These are phyloP conservation scores for Scaptodrosophila lebanonensis DNA, from an alignment of 1,140 invertebrate species.

Conservation along the genomic window DNA sequence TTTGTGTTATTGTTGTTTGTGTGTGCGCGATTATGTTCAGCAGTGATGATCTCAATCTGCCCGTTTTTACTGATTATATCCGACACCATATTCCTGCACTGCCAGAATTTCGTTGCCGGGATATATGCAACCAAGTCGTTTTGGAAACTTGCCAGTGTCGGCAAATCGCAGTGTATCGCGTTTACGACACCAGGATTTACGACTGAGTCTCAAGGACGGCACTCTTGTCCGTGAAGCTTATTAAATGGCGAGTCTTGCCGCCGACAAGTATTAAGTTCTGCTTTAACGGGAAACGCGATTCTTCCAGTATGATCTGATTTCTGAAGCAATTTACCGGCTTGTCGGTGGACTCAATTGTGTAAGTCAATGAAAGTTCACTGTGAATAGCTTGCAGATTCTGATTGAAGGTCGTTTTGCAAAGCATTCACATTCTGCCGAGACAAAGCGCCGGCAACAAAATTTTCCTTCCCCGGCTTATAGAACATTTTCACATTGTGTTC, in stretches of 20 bases:
- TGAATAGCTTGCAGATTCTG: slow-evolving; percentile 13
- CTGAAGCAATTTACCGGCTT: too few relatives aligned
- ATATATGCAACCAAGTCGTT: slow-evolving; percentile 11
- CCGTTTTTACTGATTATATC: slow-evolving; percentile 5
- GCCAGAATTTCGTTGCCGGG: slow-evolving; percentile 14
- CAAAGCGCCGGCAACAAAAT: slow-evolving; percentile 69
- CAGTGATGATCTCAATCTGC: slow-evolving; percentile 12
- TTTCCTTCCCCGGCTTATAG: slow-evolving; percentile 75
- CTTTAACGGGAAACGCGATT: too few relatives aligned
- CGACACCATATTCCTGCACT: slow-evolving; percentile 13
- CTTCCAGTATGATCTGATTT: too few relatives aligned
- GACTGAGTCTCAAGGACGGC: background rate
- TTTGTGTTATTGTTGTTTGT: slow-evolving; percentile 23
- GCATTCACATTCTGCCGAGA: slow-evolving; percentile 24
- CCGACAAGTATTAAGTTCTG: too few relatives aligned
- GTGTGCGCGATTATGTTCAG: slow-evolving; percentile 13
- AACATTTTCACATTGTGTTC: slow-evolving; percentile 65
- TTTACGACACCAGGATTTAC: slow-evolving; percentile 13
- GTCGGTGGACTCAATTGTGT: too few relatives aligned
- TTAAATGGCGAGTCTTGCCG: too few relatives aligned
- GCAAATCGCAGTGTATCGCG: background rate
- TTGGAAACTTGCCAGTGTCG: slow-evolving; percentile 4
- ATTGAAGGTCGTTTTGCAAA: slow-evolving; percentile 2
- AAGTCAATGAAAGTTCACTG: slow-evolving; percentile 23
- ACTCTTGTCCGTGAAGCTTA: too few relatives aligned